Percentiles rank a stretch among this genome's conserved stretches.
phyloP scores from a whole-genome alignment of 2,113 vertebrate species.

The Antigone vipio region DNA sequence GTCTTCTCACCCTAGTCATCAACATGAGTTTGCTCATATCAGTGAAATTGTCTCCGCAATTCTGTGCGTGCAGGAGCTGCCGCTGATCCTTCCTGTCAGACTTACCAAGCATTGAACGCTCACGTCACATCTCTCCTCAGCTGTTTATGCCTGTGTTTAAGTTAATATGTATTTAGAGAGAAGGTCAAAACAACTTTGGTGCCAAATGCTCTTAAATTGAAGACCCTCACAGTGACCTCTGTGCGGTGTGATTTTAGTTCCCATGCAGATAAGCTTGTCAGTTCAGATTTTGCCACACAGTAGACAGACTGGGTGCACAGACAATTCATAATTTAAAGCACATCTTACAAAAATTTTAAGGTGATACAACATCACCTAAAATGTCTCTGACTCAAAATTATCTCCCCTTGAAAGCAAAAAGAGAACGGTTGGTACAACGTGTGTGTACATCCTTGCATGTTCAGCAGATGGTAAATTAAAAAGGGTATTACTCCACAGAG shows the following conservation, averaged over 20 bases:
- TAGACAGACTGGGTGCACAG: not conserved
- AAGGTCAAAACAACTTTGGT: not conserved
- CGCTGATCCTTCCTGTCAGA: constrained; percentile 35
- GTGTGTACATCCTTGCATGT: not conserved
- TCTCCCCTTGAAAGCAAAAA: not conserved
- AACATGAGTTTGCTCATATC: constrained; percentile 2
- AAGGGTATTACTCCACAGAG: not conserved
- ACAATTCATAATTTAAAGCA: not conserved
- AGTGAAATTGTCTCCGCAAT: constrained; percentile 9
- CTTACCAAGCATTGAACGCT: not conserved
- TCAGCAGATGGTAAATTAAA: constrained; percentile 2
- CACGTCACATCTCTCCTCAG: not conserved
- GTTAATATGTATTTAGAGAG: not conserved
- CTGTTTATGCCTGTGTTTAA: not conserved
- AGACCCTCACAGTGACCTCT: not conserved
- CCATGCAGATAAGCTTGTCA: not conserved
- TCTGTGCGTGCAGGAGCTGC: not conserved
- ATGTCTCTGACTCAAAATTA: not conserved
- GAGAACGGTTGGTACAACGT: not conserved
- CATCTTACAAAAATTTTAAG: not conserved
- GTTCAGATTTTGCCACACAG: not conserved
- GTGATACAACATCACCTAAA: not conserved
- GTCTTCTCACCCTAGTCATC: constrained; percentile 8
- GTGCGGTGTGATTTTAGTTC: not conserved
- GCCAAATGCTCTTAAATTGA: not conserved